These are phyloP conservation scores for Pachypanchax playfairii DNA, from an alignment of 2,113 vertebrate genomes.

Conservation along the genomic window DNA sequence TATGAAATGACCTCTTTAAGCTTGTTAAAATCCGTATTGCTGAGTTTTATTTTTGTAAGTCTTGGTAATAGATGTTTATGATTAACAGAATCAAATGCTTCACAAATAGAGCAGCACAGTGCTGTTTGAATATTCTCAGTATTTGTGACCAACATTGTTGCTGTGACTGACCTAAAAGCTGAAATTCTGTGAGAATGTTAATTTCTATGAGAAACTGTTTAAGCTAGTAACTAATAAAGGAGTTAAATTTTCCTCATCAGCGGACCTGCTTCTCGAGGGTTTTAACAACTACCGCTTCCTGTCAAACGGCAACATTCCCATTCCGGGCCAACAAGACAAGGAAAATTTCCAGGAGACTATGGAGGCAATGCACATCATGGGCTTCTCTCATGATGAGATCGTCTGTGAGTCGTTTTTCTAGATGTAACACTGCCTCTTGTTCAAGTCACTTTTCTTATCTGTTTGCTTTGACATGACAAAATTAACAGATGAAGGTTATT, in stretches of 20 bases:
- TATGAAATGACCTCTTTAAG: too few species aligned
- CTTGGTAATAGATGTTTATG: too few species aligned
- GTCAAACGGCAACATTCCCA: constrained; percentile 95
- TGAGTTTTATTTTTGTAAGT: too few species aligned
- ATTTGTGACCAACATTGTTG: too few species aligned
- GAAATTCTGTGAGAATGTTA: too few species aligned
- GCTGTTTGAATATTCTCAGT: too few species aligned
- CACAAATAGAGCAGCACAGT: too few species aligned
- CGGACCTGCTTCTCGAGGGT: constrained; percentile 91
- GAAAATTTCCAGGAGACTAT: constrained; percentile 99
- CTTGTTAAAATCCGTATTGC: too few species aligned
- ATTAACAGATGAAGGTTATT: constrained; percentile 1
- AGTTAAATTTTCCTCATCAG: constrained; percentile 65
- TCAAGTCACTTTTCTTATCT: not conserved
- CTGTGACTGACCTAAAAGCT: too few species aligned
- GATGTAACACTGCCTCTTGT: constrained; percentile 9
- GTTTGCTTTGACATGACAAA: not conserved
- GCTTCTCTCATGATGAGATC: constrained; percentile 95
- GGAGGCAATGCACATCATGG: constrained; percentile 99
- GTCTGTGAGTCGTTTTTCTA: constrained; percentile 82
- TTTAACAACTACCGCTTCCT: constrained; percentile 96
- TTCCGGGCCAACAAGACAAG: constrained; percentile 98
- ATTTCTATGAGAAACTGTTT: too few species aligned
- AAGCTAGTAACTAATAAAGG: too few species aligned
- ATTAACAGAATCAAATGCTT: too few species aligned